Conservation (phyloP, 2,797 vertebrate species). For the Agapornis canus region DNA sequence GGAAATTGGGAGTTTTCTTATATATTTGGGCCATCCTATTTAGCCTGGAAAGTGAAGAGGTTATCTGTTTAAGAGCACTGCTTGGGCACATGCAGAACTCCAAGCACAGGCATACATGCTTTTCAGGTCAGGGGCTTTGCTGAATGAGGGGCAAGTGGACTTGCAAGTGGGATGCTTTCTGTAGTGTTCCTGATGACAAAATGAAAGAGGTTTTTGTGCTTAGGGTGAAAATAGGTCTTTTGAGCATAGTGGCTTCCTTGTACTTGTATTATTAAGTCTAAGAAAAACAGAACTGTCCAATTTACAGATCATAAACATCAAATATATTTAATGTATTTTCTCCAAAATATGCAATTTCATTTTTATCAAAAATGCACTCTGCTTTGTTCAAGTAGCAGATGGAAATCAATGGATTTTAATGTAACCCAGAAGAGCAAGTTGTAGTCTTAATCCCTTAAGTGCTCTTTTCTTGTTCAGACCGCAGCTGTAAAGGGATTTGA, state of each 20-base stretch:
- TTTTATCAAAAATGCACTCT: constrained; percentile 44
- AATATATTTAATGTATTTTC: neutral
- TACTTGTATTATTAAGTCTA: neutral
- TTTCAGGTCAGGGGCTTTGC: neutral
- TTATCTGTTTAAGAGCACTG: neutral
- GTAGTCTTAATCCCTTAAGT: constrained; percentile 45
- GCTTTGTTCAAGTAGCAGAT: constrained; percentile 47
- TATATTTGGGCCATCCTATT: neutral
- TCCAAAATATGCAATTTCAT: constrained; percentile 50
- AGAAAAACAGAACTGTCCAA: neutral
- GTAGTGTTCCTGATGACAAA: neutral
- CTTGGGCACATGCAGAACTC: rapidly evolving
- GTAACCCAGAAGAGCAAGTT: constrained; percentile 44
- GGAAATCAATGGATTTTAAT: constrained; percentile 64
- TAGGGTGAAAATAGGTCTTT: neutral
- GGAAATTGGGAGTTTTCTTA: neutral
- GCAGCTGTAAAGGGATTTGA: constrained; percentile 56
- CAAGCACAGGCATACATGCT: rapidly evolving
- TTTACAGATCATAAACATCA: constrained; percentile 13
- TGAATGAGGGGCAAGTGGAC: neutral
- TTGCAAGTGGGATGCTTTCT: neutral
- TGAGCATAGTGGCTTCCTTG: neutral
- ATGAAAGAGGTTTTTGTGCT: neutral
- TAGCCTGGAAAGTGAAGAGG: neutral
- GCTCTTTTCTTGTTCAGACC: constrained; percentile 55